A percentile compares a stretch with the other conserved stretches of the same genome.
phyloP scores from a whole-genome alignment of 2,888 invertebrate genomes.

The Phaedon cochleariae region DNA sequence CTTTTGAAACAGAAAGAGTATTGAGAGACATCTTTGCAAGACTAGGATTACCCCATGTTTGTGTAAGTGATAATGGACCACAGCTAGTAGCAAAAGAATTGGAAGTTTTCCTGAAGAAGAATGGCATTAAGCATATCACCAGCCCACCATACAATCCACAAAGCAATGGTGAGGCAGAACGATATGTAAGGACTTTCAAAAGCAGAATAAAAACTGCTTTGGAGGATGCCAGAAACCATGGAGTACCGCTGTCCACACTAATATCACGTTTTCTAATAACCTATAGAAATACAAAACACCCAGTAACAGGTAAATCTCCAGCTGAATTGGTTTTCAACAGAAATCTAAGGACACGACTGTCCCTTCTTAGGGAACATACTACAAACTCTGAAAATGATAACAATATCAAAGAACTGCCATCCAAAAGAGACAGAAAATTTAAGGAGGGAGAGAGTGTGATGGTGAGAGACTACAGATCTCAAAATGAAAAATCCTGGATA shows the following conservation, averaged over 20 bases:
- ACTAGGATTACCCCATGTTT: conserved; percentile 3
- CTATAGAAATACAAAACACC: too few species aligned
- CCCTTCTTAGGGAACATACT: not conserved
- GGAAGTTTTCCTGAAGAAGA: conserved; percentile 11
- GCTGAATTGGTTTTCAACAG: too few species aligned
- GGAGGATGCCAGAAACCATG: not conserved
- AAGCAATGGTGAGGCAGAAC: conserved; percentile 18
- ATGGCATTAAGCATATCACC: conserved; percentile 15
- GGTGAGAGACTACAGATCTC: not conserved
- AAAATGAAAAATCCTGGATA: not conserved
- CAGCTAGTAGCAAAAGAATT: conserved; percentile 16
- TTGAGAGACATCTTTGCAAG: conserved; percentile 23
- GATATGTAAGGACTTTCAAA: conserved; percentile 8
- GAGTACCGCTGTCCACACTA: not conserved
- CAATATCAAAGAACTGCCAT: not conserved
- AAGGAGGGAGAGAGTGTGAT: not conserved
- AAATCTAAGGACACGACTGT: too few species aligned
- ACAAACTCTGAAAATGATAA: not conserved
- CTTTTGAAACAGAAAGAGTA: not conserved
- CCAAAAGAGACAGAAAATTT: not conserved
- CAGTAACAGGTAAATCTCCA: too few species aligned
- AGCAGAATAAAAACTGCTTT: not conserved
- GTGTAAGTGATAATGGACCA: conserved; percentile 13
- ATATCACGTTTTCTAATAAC: not conserved
- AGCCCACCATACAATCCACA: conserved; percentile 9